Percentiles rank a stretch among this genome's conserved stretches.
Conservation (phyloP, 2,797 vertebrate species). For the Glossophaga mutica region DNA sequence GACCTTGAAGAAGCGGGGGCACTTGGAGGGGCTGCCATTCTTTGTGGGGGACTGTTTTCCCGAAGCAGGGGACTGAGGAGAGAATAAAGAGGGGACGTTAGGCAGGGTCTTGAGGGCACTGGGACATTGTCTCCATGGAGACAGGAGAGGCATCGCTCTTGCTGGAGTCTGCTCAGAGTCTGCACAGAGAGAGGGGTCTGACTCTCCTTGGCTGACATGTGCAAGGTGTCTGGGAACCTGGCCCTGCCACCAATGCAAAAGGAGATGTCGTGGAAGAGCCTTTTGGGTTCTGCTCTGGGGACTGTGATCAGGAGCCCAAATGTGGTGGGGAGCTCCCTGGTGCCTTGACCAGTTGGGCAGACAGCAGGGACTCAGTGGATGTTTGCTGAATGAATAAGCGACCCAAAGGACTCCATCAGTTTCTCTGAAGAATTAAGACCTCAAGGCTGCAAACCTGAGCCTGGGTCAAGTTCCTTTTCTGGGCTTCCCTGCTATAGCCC, state of each 20-base stretch:
- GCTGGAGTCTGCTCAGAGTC: not conserved
- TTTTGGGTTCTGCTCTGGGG: not conserved
- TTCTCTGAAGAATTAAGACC: not conserved
- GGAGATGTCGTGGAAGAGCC: not conserved
- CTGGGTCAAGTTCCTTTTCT: not conserved
- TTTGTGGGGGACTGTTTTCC: conserved; percentile 88
- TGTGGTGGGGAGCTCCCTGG: not conserved
- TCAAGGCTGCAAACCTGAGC: not conserved
- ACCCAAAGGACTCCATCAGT: not conserved
- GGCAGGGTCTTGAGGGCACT: not conserved
- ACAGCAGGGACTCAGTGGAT: not conserved
- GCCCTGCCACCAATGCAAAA: not conserved
- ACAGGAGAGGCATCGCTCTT: not conserved
- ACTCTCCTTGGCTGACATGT: rapidly evolving
- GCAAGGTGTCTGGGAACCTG: not conserved
- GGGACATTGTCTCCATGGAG: not conserved
- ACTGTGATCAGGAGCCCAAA: not conserved
- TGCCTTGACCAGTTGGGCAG: not conserved
- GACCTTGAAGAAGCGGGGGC: conserved; percentile 94
- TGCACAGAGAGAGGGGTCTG: not conserved
- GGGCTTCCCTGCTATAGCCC: not conserved
- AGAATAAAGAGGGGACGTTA: not conserved
- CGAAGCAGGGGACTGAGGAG: conserved; percentile 79
- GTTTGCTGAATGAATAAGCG: not conserved
- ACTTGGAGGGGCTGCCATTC: conserved; percentile 94